These are phyloP conservation scores for Spicauda simplicius DNA, from an alignment of 2,888 invertebrate genomes.

Conservation along the genomic window DNA sequence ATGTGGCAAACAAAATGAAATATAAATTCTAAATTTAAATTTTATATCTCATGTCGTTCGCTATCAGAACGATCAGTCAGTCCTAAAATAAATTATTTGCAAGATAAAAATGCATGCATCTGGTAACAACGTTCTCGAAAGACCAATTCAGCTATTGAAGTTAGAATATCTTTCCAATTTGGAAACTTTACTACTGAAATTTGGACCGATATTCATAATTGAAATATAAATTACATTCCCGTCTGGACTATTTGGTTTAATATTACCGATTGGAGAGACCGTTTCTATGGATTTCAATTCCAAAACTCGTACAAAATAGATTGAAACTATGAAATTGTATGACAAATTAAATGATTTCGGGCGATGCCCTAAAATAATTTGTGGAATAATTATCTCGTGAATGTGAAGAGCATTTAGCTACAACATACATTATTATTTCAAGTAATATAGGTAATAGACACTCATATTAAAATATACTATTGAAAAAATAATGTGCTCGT, in stretches of 20 bases:
- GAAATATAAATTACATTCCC: slow-evolving; percentile 27
- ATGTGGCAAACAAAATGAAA: too few species aligned
- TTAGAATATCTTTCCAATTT: not conserved
- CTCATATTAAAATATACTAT: too few species aligned
- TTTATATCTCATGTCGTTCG: not conserved
- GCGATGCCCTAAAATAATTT: slow-evolving; percentile 26
- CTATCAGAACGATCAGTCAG: not conserved
- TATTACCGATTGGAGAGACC: slow-evolving; percentile 23
- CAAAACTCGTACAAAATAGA: slow-evolving; percentile 33
- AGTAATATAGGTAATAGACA: too few species aligned
- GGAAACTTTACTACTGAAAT: slow-evolving; percentile 25
- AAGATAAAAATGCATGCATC: not conserved
- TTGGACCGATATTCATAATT: slow-evolving; percentile 21
- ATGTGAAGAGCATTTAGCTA: not conserved
- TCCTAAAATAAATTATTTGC: not conserved
- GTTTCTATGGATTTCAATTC: slow-evolving; percentile 36
- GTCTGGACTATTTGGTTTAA: slow-evolving; percentile 27
- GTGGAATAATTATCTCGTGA: slow-evolving; percentile 30
- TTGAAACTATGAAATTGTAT: slow-evolving; percentile 36
- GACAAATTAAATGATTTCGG: slow-evolving; percentile 29
- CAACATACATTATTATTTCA: too few species aligned
- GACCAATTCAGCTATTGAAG: not conserved
- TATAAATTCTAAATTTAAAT: too few species aligned
- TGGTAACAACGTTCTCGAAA: not conserved
- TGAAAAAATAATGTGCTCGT: too few species aligned